Base-by-base conservation (phyloP, 2,888 invertebrate species). In the Macaria notata region DNA sequence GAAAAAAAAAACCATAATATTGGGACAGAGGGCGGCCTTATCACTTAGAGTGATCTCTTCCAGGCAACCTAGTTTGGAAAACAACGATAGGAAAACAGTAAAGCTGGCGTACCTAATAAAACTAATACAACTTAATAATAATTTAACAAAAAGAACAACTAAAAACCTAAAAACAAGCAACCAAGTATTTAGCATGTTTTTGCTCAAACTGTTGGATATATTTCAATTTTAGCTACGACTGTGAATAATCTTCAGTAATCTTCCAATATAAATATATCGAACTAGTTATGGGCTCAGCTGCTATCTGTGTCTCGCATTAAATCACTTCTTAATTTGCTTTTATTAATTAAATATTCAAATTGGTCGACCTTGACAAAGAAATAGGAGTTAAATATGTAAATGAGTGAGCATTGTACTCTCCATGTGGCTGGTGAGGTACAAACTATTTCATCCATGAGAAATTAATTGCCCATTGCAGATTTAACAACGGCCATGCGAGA, bases 391-490 rank as follows among this genome's bases (percentile, higher is more conserved):
- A 45, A 9, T 52, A 59, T 55, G 54, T 41, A 47, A 59, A 59
- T 51, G 39, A 59, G 54, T 51, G 39, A 47, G 45, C n/a, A 50
- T 51, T 52, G 50, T 59, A 51, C 19, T 47, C 47, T 42, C 41
- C 41, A 55, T 48, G 41, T 41, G 33, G 45, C 9, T 33, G 44
- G 9, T 36, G 36, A 48, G 39, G 50, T 7, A 31, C 4, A 50
- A 47, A 29, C 50, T 50, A 51, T 45, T 55, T 51, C 54, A 59
- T 46, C 54, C 59, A 54, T 59, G 48, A 45, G 51, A 49, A 59
- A 55, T 59, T 59, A 59, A 59, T 59, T 59, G 41, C 54, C 54
- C 59, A 55, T 59, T 59, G 51, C 50, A 49, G 54, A 47, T 59
- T 54, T 30, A 50, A 33, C 43, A 50, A 44, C 29, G 47, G 9